Percentiles rank a stretch among this genome's conserved stretches.
These are phyloP conservation scores for Corythaixoides concolor DNA, from an alignment of 2,113 vertebrate species.

Conservation along the genomic window DNA sequence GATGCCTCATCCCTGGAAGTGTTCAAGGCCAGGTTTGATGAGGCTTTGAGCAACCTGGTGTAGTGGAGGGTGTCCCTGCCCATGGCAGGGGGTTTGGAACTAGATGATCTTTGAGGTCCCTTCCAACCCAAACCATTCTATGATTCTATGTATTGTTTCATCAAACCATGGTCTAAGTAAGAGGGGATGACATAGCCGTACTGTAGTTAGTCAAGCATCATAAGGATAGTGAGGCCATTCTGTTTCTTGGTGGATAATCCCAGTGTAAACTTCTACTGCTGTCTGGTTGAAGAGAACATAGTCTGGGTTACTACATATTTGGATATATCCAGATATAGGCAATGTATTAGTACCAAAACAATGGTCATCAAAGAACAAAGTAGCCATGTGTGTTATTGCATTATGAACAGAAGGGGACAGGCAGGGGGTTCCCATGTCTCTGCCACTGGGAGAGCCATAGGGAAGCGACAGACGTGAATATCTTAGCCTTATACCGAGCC, in stretches of 20 bases:
- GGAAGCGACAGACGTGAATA: neutral
- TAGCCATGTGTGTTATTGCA: neutral
- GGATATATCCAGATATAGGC: neutral
- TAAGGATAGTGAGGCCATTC: neutral
- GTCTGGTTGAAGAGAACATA: neutral
- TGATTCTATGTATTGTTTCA: neutral
- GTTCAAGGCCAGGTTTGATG: no score
- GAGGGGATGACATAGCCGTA: neutral
- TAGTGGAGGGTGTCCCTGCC: no score
- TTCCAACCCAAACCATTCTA: no score
- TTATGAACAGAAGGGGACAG: neutral
- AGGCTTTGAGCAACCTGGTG: no score
- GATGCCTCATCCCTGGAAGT: no score
- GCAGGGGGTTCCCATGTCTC: neutral
- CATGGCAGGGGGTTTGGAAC: no score
- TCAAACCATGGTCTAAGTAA: neutral
- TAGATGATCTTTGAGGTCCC: no score
- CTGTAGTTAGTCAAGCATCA: neutral
- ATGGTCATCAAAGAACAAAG: neutral
- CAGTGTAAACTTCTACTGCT: neutral
- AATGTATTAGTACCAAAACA: neutral
- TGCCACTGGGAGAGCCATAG: neutral
- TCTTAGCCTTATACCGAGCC: neutral
- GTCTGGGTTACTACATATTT: neutral
- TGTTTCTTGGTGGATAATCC: neutral